A percentile compares a stretch with the other conserved stretches of the same genome.
Evolutionary conservation across 1,140 invertebrate species (phyloP).

Genomic region (Brachionus plicatilis): DNA sequence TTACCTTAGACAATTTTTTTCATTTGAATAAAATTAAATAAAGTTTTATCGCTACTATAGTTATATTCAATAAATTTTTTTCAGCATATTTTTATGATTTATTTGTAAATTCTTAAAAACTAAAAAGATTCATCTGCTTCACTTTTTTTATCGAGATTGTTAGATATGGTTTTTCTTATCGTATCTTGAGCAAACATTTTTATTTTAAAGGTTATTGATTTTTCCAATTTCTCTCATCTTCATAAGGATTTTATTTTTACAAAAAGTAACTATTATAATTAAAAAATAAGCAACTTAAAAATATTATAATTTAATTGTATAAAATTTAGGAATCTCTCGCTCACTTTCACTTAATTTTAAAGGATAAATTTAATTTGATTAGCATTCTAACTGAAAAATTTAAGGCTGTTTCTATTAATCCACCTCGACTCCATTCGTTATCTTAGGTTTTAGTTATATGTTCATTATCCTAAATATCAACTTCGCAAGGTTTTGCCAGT

Average conservation of each 20-base stretch:
- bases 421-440: too few species aligned
- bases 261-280: neutral
- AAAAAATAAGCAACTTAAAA: neutral
- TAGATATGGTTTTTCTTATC: neutral
- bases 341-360: neutral
- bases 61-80: neutral
- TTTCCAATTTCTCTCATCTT: neutral
- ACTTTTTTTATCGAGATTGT: neutral
- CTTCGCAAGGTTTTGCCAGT: too few species aligned
- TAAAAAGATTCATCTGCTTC: neutral
- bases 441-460: too few species aligned
- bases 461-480: too few species aligned
- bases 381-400: neutral
- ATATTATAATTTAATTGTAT: neutral
- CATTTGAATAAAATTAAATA: too few species aligned
- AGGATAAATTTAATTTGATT: neutral
- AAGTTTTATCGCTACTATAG: too few species aligned
- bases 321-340: neutral
- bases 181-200: neutral
- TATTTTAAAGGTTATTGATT: neutral
- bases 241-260: neutral
- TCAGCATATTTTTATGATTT: neutral
- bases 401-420: too few species aligned
- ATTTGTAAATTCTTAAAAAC: too few species aligned
- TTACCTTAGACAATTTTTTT: too few species aligned